Percentiles rank a stretch among this genome's conserved stretches.
Conservation (phyloP, 2,888 invertebrate species). For the Temnothorax ravouxi region DNA sequence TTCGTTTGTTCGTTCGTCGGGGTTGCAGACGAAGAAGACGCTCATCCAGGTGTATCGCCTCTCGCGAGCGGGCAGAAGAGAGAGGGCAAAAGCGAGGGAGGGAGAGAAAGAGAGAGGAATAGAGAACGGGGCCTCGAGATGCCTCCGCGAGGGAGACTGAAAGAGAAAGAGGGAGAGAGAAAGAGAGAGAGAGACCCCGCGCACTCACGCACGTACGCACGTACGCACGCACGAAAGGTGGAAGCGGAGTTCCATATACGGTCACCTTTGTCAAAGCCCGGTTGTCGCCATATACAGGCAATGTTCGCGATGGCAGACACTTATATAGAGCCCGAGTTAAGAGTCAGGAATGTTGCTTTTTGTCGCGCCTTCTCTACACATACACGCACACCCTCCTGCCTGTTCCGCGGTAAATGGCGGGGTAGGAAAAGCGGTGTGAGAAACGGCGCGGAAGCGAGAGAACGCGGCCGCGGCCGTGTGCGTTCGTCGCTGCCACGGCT, state of each 20-base stretch:
- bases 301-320: slow-evolving; percentile 85
- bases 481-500: slow-evolving; percentile 36
- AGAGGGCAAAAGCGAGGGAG: slow-evolving; percentile 29
- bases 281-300: slow-evolving; percentile 86
- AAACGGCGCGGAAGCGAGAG: slow-evolving; percentile 74
- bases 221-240: slow-evolving; percentile 82
- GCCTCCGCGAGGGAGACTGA: slow-evolving; percentile 10
- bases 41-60: slow-evolving; percentile 62
- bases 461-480: slow-evolving; percentile 40
- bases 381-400: slow-evolving; percentile 39
- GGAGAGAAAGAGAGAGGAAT: slow-evolving; percentile 55
- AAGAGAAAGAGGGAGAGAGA: slow-evolving; percentile 38
- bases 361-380: slow-evolving; percentile 82
- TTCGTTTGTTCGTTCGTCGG: background rate
- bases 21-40: slow-evolving; percentile 36
- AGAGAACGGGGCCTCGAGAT: slow-evolving; percentile 14
- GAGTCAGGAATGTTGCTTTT: slow-evolving; percentile 84
- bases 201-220: slow-evolving; percentile 59
- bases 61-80: slow-evolving; percentile 39
- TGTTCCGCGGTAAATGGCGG: slow-evolving; percentile 72
- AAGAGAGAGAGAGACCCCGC: slow-evolving; percentile 60
- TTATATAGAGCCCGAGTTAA: slow-evolving; percentile 85
- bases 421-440: slow-evolving; percentile 69
- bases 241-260: slow-evolving; percentile 85
- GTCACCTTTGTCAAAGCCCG: slow-evolving; percentile 86